Evolutionary conservation across 2,888 invertebrate genomes (phyloP).

Genomic region (Drosophila prostipennis): DNA sequence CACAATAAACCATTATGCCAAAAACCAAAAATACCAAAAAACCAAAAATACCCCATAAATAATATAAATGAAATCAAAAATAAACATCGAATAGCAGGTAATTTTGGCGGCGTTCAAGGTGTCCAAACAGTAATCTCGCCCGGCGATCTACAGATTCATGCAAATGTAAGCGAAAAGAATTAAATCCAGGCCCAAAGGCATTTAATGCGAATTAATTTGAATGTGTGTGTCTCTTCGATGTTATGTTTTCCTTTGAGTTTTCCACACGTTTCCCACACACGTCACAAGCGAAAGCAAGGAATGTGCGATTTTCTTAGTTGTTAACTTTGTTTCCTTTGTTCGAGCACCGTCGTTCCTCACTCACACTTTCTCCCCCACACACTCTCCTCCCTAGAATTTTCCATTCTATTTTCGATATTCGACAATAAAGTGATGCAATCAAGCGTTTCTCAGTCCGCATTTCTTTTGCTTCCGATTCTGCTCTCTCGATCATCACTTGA

Average conservation of each 20-base stretch:
- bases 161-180: conserved; percentile 81
- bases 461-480: conserved; percentile 23
- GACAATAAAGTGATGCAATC: conserved; percentile 23
- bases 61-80: conserved; percentile 38
- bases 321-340: conserved; percentile 40
- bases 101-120: conserved; percentile 77
- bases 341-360: conserved; percentile 34
- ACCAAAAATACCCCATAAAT: conserved; percentile 13
- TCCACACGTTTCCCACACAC: neutral
- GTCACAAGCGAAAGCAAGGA: conserved; percentile 41
- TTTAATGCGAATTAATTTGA: conserved; percentile 43
- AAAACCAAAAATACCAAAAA: conserved; percentile 8
- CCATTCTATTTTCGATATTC: neutral
- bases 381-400: conserved; percentile 17
- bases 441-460: conserved; percentile 10
- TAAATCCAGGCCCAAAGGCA: conserved; percentile 27
- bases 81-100: conserved; percentile 76
- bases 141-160: conserved; percentile 83
- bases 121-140: conserved; percentile 80
- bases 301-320: conserved; percentile 47
- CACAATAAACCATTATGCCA: conserved; percentile 40
- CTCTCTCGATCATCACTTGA: conserved; percentile 35
- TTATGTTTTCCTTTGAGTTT: conserved; percentile 33
- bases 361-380: conserved; percentile 18
- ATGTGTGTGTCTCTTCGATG: conserved; percentile 56